phyloP scores from a whole-genome alignment of 2,113 vertebrate genomes.

The Equus quagga region DNA sequence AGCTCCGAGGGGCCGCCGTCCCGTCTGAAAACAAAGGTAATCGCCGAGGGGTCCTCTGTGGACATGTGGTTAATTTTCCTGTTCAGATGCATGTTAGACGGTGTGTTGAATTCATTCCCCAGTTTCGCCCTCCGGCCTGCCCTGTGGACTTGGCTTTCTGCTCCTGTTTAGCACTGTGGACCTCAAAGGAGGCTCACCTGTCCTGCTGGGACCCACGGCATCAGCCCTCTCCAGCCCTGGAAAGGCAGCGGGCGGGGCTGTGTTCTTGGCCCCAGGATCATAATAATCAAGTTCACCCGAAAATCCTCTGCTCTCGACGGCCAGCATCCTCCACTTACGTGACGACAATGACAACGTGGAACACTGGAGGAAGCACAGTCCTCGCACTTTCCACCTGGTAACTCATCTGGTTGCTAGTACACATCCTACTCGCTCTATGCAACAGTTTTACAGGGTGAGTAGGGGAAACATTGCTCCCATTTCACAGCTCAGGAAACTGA shows the following conservation, averaged over 20 bases:
- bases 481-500: not conserved
- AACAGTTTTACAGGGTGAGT: too few species aligned
- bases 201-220: fast-evolving
- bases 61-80: not conserved
- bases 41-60: not conserved
- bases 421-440: too few species aligned
- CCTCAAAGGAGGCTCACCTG: fast-evolving
- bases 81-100: not conserved
- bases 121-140: fast-evolving
- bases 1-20: fast-evolving
- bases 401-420: not conserved
- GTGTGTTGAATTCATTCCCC: not conserved
- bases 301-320: too few species aligned
- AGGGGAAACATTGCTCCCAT: not conserved
- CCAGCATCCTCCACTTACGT: fast-evolving
- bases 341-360: fast-evolving
- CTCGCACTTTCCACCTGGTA: fast-evolving
- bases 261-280: too few species aligned
- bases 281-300: fast-evolving
- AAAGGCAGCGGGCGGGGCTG: fast-evolving
- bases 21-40: not conserved
- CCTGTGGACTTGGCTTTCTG: too few species aligned
- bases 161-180: fast-evolving
- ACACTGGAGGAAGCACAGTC: fast-evolving
- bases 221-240: not conserved